Conservation (phyloP, 92 coral and sea anemone species). For the Plumapathes pennacea region DNA sequence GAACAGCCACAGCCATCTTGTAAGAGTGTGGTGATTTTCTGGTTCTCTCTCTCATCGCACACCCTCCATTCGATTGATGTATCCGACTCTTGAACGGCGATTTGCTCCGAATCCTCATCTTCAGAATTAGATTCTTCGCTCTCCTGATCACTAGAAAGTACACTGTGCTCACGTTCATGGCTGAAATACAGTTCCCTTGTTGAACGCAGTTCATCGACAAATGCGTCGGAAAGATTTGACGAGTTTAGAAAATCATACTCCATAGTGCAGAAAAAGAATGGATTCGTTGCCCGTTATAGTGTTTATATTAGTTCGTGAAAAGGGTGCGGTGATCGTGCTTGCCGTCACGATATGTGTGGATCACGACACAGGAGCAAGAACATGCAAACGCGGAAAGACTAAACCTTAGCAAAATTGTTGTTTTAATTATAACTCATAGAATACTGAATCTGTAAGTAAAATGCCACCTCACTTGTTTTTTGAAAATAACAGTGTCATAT, state of each 20-base stretch:
- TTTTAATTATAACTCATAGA: too few relatives aligned
- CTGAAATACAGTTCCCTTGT: conserved; percentile 1
- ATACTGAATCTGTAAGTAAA: too few relatives aligned
- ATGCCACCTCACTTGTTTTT: too few relatives aligned
- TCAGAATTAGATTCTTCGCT: not conserved
- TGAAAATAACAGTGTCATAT: too few relatives aligned
- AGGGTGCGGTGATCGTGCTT: too few relatives aligned
- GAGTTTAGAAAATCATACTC: conserved; percentile 6
- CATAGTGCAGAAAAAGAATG: not conserved
- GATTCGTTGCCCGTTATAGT: not conserved
- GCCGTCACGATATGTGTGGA: too few relatives aligned
- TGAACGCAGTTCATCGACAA: conserved; percentile 2
- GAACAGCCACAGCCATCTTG: conserved; percentile 19
- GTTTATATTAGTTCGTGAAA: too few relatives aligned
- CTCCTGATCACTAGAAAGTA: conserved; percentile 5
- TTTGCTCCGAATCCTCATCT: not conserved
- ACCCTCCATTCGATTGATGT: conserved; percentile 11
- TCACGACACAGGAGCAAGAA: too few relatives aligned
- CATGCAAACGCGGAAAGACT: too few relatives aligned
- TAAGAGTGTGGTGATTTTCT: conserved; percentile 5
- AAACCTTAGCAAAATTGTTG: too few relatives aligned
- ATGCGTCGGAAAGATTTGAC: conserved; percentile 4
- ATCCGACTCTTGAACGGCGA: not conserved
- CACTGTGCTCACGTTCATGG: not conserved
- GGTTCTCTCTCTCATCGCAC: conserved; percentile 5